Conservation (phyloP, 2,888 invertebrate genomes). For the Chrysolina haemoptera region DNA sequence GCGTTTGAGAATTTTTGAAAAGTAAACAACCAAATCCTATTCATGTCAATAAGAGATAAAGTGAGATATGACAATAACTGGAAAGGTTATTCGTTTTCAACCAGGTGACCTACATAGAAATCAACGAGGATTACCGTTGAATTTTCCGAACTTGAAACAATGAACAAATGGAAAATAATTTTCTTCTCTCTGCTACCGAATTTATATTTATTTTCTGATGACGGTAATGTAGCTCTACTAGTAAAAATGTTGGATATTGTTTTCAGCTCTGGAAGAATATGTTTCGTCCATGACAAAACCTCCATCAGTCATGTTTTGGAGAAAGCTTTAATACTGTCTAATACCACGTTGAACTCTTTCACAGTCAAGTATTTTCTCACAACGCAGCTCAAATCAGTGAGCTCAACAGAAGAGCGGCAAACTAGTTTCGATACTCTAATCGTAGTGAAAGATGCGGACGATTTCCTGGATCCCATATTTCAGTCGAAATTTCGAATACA, state of each 20-base stretch:
- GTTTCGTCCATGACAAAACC: conserved; percentile 15
- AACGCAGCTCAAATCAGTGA: not conserved
- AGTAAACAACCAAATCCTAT: not conserved
- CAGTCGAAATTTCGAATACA: not conserved
- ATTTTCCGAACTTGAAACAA: not conserved
- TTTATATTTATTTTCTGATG: not conserved
- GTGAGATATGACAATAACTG: too few species aligned
- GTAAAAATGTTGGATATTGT: not conserved
- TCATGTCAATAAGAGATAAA: not conserved
- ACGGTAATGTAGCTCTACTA: not conserved
- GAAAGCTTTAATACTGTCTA: not conserved
- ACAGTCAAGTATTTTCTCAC: not conserved
- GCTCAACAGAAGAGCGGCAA: not conserved
- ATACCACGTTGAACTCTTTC: not conserved
- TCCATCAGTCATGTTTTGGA: not conserved
- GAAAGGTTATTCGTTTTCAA: too few species aligned
- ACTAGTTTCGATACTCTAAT: not conserved
- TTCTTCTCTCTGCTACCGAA: not conserved
- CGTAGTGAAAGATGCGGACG: not conserved
- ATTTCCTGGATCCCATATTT: not conserved
- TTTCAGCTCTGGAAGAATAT: not conserved
- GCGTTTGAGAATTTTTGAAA: not conserved
- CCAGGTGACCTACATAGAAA: too few species aligned
- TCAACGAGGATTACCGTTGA: too few species aligned
- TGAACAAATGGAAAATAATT: not conserved